phyloP scores from a whole-genome alignment of 1,140 invertebrate genomes.

The Panagrolaimus sp. region DNA sequence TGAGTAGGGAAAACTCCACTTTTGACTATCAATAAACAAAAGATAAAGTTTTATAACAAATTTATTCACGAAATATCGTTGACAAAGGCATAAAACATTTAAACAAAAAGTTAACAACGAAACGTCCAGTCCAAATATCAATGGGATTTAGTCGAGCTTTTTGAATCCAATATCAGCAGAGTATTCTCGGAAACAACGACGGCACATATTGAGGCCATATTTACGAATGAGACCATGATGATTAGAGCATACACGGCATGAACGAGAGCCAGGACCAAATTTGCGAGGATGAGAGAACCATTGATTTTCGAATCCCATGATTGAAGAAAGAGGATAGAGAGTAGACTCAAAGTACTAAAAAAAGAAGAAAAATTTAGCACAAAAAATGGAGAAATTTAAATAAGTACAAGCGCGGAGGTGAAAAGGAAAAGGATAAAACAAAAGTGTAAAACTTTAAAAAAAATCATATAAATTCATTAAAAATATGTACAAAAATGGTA shows the following conservation, averaged over 20 bases:
- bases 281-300: conserved; percentile 93
- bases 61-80: conserved; percentile 10
- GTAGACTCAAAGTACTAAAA: too few relatives aligned
- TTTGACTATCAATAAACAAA: neutral
- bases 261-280: conserved; percentile 89
- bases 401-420: too few relatives aligned
- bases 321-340: conserved; percentile 2
- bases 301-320: conserved; percentile 90
- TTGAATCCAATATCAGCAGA: conserved; percentile 97
- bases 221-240: conserved; percentile 90
- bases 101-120: conserved; percentile 15
- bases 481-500: too few relatives aligned
- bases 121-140: too few relatives aligned
- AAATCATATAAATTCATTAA: too few relatives aligned
- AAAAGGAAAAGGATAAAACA: too few relatives aligned
- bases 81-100: neutral
- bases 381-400: too few relatives aligned
- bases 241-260: conserved; percentile 91
- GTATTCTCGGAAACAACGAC: conserved; percentile 98
- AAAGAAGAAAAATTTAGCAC: too few relatives aligned
- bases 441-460: too few relatives aligned
- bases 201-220: conserved; percentile 93
- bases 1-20: conserved; percentile 15
- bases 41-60: conserved; percentile 6
- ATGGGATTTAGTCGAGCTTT: conserved; percentile 70